Evolutionary conservation across 2,888 invertebrate species (phyloP), one percentile per base, ranked within the genome.

Genomic region (Notodonta dromedarius): DNA sequence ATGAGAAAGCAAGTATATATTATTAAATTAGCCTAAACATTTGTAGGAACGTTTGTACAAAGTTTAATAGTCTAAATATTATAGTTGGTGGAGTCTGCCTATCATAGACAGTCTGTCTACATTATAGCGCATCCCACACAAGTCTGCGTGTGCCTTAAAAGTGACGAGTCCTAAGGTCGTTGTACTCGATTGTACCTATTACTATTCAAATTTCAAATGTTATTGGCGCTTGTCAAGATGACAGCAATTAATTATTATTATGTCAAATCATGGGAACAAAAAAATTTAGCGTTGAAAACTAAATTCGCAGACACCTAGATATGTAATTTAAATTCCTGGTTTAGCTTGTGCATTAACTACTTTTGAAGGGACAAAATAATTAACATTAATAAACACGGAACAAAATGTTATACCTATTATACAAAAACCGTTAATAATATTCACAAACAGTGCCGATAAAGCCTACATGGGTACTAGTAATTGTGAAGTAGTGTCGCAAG

Each of bases 111-210:
- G 24, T 24, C 24, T 35, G 35, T 35, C 35, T 6, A 35, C 5
- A 35, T 35, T 7, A 42, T 9, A 6, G 11, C 11, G 42, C 42
- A n/a, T 46, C 46, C n/a, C 46, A 46, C 46, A 46, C 13, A n/a
- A 46, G n/a, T 46, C n/a, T 46, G 5, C 13, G 5, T n/a, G 11
- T 46, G 46, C n/a, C 46, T 70, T 40, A 58, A 71, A 79, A 83
- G 83, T 84, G 86, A 84, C 80, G 71, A 79, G 66, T 74, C 78
- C 65, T 62, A 67, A 72, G 83, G 79, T 84, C 82, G 71, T 75
- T 69, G 82, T 63, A 74, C 83, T 65, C 63, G 69, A 66, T 57
- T 60, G 69, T 71, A 74, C 66, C 66, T 71, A 51, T 55, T 48
- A 52, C 56, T 51, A 68, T 56, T 61, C 61, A 57, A 55, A 56